Percentiles rank a stretch among this genome's conserved stretches.
phyloP scores from a whole-genome alignment of 1,140 invertebrate species.

The Drosophila funebris region DNA sequence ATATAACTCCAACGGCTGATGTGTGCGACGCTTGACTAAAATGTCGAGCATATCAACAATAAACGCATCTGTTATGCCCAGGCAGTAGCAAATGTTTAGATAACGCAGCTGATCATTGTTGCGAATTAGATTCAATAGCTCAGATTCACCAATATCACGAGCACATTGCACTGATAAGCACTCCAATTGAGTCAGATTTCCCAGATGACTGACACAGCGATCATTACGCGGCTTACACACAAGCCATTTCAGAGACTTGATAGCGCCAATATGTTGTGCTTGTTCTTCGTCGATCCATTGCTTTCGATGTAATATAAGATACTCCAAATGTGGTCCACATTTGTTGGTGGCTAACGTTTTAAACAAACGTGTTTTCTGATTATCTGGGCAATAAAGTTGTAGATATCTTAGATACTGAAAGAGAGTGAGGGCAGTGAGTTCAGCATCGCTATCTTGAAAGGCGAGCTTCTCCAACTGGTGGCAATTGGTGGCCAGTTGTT shows the following conservation, averaged over 20 bases:
- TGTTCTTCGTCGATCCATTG: conserved; percentile 68
- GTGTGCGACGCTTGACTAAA: conserved; percentile 27
- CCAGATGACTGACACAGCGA: conserved; percentile 47
- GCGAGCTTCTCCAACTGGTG: conserved; percentile 51
- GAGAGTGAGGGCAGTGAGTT: conserved; percentile 50
- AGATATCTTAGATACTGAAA: conserved; percentile 57
- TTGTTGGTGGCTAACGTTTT: conserved; percentile 44
- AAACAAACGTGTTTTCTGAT: conserved; percentile 53
- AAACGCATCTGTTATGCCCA: conserved; percentile 61
- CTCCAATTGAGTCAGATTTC: conserved; percentile 48
- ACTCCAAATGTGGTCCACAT: conserved; percentile 45
- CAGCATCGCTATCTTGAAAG: conserved; percentile 62
- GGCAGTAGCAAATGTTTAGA: conserved; percentile 67
- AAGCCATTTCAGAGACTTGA: conserved; percentile 53
- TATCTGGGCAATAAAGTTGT: conserved; percentile 62
- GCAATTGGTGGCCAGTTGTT: conserved; percentile 50
- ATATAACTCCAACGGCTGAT: conserved; percentile 54
- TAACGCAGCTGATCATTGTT: conserved; percentile 61
- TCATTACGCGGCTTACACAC: conserved; percentile 67
- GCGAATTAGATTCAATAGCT: conserved; percentile 43
- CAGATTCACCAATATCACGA: conserved; percentile 57
- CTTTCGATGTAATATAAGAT: conserved; percentile 58
- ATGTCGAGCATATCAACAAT: conserved; percentile 49
- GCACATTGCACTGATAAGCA: conserved; percentile 62
- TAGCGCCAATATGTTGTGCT: conserved; percentile 53